These are phyloP conservation scores for human (Homo sapiens) DNA, from an alignment of 2,113 vertebrate genomes.

Conservation along the genomic window GRCh38 chr4:104901501-104902000, in stretches of 20 bases:
- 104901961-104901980: not conserved
- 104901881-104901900: not conserved
- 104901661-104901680: slow-evolving; percentile 39
- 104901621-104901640: not conserved
- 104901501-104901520: slow-evolving; percentile 21
- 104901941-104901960: not conserved
- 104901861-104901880: not conserved
- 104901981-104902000: not conserved
- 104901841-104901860: not conserved
- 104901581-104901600: slow-evolving; percentile 53
- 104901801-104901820: not conserved
- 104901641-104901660: not conserved
- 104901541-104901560: slow-evolving; percentile 47
- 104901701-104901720: slow-evolving; percentile 29
- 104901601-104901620: not conserved
- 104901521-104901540: slow-evolving; percentile 60
- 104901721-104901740: slow-evolving; percentile 54
- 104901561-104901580: slow-evolving; percentile 58
- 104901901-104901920: not conserved
- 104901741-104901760: not conserved
- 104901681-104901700: slow-evolving; percentile 55
- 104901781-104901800: slow-evolving; percentile 36
- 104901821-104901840: slow-evolving; percentile 38
- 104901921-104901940: not conserved
- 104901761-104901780: slow-evolving; percentile 42